phyloP scores from a whole-genome alignment of 2,888 invertebrate species.

The Diadegma fenestrale region DNA sequence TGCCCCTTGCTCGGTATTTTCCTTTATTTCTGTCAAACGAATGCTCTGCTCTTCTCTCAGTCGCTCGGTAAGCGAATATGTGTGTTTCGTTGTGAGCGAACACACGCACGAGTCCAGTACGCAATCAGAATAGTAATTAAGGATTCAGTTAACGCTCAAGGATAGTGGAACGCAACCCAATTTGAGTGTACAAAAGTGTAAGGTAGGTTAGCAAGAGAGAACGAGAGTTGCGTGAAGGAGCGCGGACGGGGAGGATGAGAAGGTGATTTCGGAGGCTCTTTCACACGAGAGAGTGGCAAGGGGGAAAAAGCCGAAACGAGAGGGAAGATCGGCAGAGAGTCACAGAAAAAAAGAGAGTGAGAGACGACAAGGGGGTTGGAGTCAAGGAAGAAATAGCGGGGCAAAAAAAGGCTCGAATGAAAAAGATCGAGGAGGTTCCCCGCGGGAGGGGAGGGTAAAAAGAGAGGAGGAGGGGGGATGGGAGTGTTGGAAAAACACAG shows the following conservation, averaged over 20 bases:
- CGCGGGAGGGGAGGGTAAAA: constrained; percentile 20
- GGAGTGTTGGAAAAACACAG: constrained; percentile 40
- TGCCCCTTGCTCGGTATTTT: neutral
- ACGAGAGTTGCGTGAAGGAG: constrained; percentile 57
- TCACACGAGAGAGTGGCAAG: constrained; percentile 32
- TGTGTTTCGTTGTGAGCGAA: constrained; percentile 8
- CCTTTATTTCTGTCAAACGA: neutral
- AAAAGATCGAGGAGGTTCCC: constrained; percentile 43
- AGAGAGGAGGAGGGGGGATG: constrained; percentile 35
- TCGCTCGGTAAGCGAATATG: neutral
- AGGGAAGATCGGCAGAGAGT: constrained; percentile 32
- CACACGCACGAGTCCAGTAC: constrained; percentile 65
- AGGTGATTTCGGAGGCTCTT: constrained; percentile 57
- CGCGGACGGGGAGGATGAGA: constrained; percentile 18
- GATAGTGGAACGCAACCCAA: constrained; percentile 81
- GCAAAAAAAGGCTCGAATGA: constrained; percentile 34
- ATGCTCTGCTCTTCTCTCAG: neutral
- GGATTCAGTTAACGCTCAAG: constrained; percentile 81
- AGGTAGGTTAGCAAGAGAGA: constrained; percentile 74
- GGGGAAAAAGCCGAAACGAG: constrained; percentile 31
- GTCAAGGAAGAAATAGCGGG: constrained; percentile 48
- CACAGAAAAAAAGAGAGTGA: constrained; percentile 21
- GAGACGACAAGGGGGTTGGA: constrained; percentile 39
- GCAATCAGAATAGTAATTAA: constrained; percentile 83
- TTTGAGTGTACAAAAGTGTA: constrained; percentile 80